Percentiles rank a stretch among this genome's conserved stretches.
Conservation (phyloP, 1,140 invertebrate species). For the Sipha flava region DNA sequence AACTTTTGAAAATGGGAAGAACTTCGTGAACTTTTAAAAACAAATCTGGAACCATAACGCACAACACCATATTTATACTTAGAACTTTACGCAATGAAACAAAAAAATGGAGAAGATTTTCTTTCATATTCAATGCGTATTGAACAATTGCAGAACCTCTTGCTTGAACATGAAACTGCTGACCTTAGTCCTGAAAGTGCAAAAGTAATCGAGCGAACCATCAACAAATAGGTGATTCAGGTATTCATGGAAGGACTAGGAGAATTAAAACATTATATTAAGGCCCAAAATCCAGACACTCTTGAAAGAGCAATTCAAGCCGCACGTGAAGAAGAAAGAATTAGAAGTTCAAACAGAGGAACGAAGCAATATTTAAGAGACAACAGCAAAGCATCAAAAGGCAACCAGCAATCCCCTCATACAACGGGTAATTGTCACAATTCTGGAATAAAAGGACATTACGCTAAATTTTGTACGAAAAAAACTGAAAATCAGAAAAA, state of each 20-base stretch:
- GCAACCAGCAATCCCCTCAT: neutral
- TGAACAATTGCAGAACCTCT: neutral
- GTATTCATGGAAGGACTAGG: slow-evolving; percentile 3
- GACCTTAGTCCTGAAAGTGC: neutral
- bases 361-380: neutral
- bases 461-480: neutral
- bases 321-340: neutral
- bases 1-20: neutral
- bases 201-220: neutral
- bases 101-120: neutral
- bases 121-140: neutral
- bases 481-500: neutral
- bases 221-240: neutral
- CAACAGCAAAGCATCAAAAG: neutral
- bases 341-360: neutral
- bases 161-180: neutral
- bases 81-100: neutral
- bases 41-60: neutral
- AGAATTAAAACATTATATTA: neutral
- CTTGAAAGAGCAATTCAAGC: neutral
- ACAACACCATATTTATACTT: neutral
- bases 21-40: neutral
- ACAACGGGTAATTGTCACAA: neutral
- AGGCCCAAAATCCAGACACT: too few relatives aligned
- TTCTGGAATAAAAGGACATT: neutral